Conservation (phyloP, 2,797 vertebrate species). For the Champsocephalus gunnari region DNA sequence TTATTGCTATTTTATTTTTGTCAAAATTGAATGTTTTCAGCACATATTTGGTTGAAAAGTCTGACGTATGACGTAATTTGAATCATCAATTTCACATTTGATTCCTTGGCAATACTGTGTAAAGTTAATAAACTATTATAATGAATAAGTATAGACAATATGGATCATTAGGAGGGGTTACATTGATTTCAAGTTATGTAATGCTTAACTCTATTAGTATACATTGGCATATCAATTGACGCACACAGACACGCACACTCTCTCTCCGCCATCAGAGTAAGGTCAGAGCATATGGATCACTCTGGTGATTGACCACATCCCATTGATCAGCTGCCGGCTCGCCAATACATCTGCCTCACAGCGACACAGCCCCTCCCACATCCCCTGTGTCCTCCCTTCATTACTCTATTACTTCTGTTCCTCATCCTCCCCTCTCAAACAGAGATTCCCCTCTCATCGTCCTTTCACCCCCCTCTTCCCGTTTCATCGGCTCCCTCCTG, state of each 20-base stretch:
- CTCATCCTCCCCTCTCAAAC: slow-evolving; percentile 32
- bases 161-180: not conserved
- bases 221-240: slow-evolving; percentile 47
- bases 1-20: too few species aligned
- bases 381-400: slow-evolving; percentile 30
- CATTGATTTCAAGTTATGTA: slow-evolving; percentile 45
- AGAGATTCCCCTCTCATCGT: slow-evolving; percentile 29
- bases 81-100: slow-evolving; percentile 24
- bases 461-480: slow-evolving; percentile 11
- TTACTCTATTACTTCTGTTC: slow-evolving; percentile 47
- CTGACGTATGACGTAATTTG: slow-evolving; percentile 43
- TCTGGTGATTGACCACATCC: slow-evolving; percentile 72
- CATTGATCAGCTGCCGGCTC: slow-evolving; percentile 65
- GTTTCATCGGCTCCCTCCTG: slow-evolving; percentile 42
- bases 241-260: slow-evolving; percentile 19
- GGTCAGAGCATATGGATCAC: slow-evolving; percentile 80
- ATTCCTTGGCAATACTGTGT: not conserved
- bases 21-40: too few species aligned
- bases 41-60: too few species aligned
- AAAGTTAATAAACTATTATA: slow-evolving; percentile 1
- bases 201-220: slow-evolving; percentile 44
- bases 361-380: slow-evolving; percentile 40
- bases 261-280: slow-evolving; percentile 62
- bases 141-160: slow-evolving; percentile 5
- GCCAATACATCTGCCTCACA: slow-evolving; percentile 72